Evolutionary conservation across 1,140 invertebrate species (phyloP).

Genomic region (Saccostrea echinata): DNA sequence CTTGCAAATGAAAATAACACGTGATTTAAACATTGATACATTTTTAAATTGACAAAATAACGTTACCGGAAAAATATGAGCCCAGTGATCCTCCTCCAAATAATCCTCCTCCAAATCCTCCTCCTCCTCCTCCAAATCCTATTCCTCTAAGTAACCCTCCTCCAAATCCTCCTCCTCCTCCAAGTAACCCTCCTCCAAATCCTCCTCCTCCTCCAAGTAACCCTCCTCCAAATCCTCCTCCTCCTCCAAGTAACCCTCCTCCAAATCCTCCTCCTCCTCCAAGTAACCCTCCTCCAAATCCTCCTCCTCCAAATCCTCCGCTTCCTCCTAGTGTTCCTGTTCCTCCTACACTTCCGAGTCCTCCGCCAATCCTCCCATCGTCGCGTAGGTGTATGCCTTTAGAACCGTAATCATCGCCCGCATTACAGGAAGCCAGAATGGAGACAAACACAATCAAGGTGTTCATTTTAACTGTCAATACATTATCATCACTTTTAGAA

Average conservation of each 20-base stretch:
- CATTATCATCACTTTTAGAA: too few relatives aligned
- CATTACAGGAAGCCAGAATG: background rate
- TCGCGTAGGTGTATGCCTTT: background rate
- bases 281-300: background rate
- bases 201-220: too few relatives aligned
- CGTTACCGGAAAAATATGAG: too few relatives aligned
- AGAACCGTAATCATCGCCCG: background rate
- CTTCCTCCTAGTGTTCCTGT: background rate
- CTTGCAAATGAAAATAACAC: too few relatives aligned
- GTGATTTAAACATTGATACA: too few relatives aligned
- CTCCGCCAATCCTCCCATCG: background rate
- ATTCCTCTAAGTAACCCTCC: background rate
- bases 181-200: too few relatives aligned
- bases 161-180: background rate
- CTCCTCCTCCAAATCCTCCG: background rate
- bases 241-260: too few relatives aligned
- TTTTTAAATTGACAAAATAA: too few relatives aligned
- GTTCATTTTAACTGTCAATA: background rate
- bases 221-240: too few relatives aligned
- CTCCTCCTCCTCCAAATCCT: too few relatives aligned
- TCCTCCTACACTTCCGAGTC: background rate
- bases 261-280: background rate
- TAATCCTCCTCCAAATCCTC: too few relatives aligned
- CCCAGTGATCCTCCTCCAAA: too few relatives aligned
- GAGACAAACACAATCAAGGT: background rate